A percentile compares a stretch with the other conserved stretches of the same genome.
phyloP scores from a whole-genome alignment of 2,797 vertebrate genomes.

The Argya squamiceps region DNA sequence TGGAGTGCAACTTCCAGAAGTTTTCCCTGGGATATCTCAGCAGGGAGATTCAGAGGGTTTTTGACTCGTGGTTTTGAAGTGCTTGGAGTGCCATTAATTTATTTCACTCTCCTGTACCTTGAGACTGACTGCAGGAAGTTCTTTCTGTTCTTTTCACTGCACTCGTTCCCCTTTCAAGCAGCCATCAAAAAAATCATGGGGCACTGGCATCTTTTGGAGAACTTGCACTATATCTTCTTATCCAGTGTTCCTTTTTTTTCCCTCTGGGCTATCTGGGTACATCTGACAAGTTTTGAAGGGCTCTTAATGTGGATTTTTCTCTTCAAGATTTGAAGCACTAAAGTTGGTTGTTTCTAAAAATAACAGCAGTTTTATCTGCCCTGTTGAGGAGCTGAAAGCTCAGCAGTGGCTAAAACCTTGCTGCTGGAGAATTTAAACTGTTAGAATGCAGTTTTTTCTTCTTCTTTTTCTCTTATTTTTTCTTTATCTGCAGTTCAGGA shows the following conservation, averaged over 20 bases:
- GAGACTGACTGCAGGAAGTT: background rate
- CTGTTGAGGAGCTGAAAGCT: slow-evolving; percentile 27
- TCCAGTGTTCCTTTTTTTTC: background rate
- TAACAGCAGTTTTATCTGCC: background rate
- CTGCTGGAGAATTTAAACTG: background rate
- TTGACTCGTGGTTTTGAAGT: background rate
- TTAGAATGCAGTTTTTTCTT: background rate
- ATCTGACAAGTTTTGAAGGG: background rate
- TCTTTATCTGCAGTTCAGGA: background rate
- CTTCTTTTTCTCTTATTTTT: background rate
- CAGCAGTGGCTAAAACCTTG: background rate
- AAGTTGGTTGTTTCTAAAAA: background rate
- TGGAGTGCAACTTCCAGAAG: background rate
- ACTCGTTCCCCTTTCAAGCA: background rate
- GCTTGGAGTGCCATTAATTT: background rate
- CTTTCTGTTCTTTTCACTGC: background rate
- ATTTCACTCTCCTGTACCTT: background rate
- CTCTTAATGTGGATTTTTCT: background rate
- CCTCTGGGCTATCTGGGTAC: background rate
- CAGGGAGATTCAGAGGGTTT: background rate
- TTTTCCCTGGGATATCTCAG: background rate
- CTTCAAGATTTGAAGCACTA: background rate
- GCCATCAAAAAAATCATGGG: background rate
- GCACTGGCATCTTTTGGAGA: background rate
- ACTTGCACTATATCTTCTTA: background rate